These are phyloP conservation scores for Strigamia transsilvanica DNA, from an alignment of 2,888 invertebrate species.

Conservation along the genomic window DNA sequence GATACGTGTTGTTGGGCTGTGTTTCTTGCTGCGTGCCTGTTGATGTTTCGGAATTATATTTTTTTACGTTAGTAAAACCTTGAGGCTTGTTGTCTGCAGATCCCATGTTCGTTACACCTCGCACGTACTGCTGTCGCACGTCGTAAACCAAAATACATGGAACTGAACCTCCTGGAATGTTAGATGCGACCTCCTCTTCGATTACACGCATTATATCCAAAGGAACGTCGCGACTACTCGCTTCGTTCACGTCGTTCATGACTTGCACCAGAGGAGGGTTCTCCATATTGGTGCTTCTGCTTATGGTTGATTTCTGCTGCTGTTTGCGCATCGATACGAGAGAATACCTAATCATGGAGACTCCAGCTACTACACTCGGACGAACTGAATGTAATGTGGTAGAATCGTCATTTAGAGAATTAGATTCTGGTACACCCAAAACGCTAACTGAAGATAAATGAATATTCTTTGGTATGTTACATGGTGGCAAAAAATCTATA, in stretches of 20 bases:
- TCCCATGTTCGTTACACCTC: conserved; percentile 66
- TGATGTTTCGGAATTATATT: conserved; percentile 64
- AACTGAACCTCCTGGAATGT: conserved; percentile 7
- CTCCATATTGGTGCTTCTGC: conserved; percentile 3
- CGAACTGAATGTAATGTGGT: conserved; percentile 59
- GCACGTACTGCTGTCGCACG: conserved; percentile 50
- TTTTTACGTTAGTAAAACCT: not conserved
- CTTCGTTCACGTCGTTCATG: conserved; percentile 80
- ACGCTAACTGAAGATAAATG: conserved; percentile 46
- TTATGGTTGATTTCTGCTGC: not conserved
- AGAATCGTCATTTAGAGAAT: conserved; percentile 65
- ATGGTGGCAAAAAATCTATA: conserved; percentile 21
- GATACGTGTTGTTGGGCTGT: conserved; percentile 60
- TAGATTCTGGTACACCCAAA: conserved; percentile 3
- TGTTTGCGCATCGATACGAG: not conserved
- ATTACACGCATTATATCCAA: conserved; percentile 68
- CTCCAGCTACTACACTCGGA: conserved; percentile 63
- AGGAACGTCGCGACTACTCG: conserved; percentile 67
- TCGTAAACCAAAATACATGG: conserved; percentile 50
- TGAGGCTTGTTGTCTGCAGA: not conserved
- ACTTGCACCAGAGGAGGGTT: conserved; percentile 71
- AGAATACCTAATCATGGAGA: conserved; percentile 13
- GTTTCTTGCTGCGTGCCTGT: conserved; percentile 63
- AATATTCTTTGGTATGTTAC: conserved; percentile 1
- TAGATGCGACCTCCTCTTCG: conserved; percentile 57